Evolutionary conservation across 64 coral and sea anemone genomes (phyloP).

Genomic region (Montipora efflorescens): DNA sequence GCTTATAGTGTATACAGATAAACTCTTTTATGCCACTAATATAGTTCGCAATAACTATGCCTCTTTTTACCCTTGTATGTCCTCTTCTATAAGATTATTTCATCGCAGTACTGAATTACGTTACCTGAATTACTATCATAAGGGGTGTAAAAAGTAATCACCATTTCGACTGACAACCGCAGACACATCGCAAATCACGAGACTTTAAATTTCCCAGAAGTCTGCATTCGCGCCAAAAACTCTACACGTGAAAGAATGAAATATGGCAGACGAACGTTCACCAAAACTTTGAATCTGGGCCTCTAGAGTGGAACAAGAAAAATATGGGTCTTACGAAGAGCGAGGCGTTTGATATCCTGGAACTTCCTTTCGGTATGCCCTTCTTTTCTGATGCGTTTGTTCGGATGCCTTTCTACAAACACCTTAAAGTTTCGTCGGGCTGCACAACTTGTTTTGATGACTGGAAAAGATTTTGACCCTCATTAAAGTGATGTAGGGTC

Average conservation of each 20-base stretch:
- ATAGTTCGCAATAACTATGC: too few species aligned
- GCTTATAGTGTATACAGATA: too few species aligned
- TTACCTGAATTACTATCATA: too few species aligned
- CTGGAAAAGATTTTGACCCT: too few species aligned
- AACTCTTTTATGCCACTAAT: too few species aligned
- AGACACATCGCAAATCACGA: conserved; percentile 36
- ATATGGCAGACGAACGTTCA: conserved; percentile 72
- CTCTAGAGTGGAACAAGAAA: not conserved
- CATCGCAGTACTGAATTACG: too few species aligned
- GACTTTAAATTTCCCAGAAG: conserved; percentile 93
- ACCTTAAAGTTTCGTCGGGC: not conserved
- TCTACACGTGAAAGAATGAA: conserved; percentile 85
- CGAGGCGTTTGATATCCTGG: conserved; percentile 84
- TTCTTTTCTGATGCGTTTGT: not conserved
- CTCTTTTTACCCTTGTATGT: too few species aligned
- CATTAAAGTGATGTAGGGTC: not conserved
- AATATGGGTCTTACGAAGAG: conserved; percentile 88
- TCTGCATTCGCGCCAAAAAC: conserved; percentile 77
- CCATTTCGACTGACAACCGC: not conserved
- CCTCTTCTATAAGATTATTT: too few species aligned
- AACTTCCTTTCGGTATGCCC: conserved; percentile 78
- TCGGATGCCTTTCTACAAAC: not conserved
- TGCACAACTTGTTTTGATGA: not conserved
- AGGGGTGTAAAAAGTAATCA: too few species aligned
- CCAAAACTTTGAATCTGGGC: conserved; percentile 19